A percentile compares a stretch with the other conserved stretches of the same genome.
phyloP scores from a whole-genome alignment of 2,888 invertebrate genomes.

The Notocelia uddmanniana region DNA sequence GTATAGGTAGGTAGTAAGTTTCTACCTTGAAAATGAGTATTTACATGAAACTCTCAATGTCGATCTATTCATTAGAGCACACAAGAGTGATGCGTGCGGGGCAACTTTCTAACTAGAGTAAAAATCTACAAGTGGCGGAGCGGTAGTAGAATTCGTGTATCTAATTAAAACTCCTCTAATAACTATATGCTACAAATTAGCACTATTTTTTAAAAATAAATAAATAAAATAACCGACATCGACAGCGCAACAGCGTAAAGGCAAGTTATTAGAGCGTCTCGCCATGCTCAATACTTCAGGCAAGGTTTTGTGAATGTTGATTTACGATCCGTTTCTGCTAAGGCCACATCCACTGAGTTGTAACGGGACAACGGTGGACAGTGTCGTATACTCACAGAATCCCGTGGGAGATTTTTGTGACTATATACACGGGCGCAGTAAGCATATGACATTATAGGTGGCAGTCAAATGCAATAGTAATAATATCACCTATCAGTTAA shows the following conservation, averaged over 20 bases:
- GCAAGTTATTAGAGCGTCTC: background rate
- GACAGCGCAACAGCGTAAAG: background rate
- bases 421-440: constrained; percentile 15
- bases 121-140: constrained; percentile 36
- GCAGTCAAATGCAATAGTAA: constrained; percentile 29
- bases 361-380: background rate
- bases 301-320: background rate
- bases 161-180: constrained; percentile 27
- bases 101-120: constrained; percentile 34
- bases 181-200: constrained; percentile 36
- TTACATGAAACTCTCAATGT: constrained; percentile 21
- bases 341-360: background rate
- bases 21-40: constrained; percentile 27
- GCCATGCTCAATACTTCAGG: background rate
- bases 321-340: background rate
- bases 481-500: constrained; percentile 21
- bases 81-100: constrained; percentile 27
- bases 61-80: constrained; percentile 17
- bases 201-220: background rate
- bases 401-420: background rate
- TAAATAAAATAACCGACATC: constrained; percentile 18
- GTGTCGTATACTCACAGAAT: background rate
- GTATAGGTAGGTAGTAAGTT: constrained; percentile 19
- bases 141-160: constrained; percentile 34
- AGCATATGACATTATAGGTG: constrained; percentile 21